Evolutionary conservation across 2,888 invertebrate species (phyloP).

Genomic region (Sphaerophoria taeniata): DNA sequence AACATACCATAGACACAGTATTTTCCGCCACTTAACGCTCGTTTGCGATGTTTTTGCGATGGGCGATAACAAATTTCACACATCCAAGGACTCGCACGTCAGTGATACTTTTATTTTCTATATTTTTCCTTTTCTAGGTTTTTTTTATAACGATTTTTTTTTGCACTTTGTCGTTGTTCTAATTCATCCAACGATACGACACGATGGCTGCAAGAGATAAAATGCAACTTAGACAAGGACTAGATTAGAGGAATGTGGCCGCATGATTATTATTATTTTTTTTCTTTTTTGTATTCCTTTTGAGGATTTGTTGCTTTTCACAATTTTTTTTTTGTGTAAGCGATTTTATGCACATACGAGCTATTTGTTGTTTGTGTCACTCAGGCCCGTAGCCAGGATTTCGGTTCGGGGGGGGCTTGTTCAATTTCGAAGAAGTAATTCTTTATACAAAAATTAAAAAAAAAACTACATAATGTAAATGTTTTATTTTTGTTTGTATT

Average conservation of each 20-base stretch:
- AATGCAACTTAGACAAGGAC: slow-evolving; percentile 63
- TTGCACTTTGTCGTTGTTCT: slow-evolving; percentile 9
- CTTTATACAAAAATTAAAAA: too few species aligned
- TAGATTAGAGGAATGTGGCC: slow-evolving; percentile 61
- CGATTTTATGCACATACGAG: slow-evolving; percentile 40
- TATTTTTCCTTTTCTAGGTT: slow-evolving; percentile 9
- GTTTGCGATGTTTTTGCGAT: slow-evolving; percentile 58
- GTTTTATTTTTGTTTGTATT: too few species aligned
- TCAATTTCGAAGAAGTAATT: too few species aligned
- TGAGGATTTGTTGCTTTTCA: slow-evolving; percentile 23
- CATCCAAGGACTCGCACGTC: slow-evolving; percentile 64
- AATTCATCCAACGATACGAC: slow-evolving; percentile 34
- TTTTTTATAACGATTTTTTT: slow-evolving; percentile 16
- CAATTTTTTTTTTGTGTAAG: neutral
- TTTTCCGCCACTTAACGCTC: slow-evolving; percentile 62
- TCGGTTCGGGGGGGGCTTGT: too few species aligned
- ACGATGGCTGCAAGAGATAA: slow-evolving; percentile 57
- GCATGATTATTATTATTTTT: slow-evolving; percentile 11
- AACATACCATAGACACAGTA: slow-evolving; percentile 40
- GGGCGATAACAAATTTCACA: slow-evolving; percentile 66
- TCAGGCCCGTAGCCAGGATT: too few species aligned
- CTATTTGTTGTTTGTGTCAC: slow-evolving; percentile 38
- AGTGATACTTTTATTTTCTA: slow-evolving; percentile 50
- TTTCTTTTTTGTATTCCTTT: slow-evolving; percentile 12
- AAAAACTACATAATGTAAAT: too few species aligned